A percentile compares a stretch with the other conserved stretches of the same genome.
Evolutionary conservation across 2,888 invertebrate genomes (phyloP).

Genomic region (Dryomyza anilis): DNA sequence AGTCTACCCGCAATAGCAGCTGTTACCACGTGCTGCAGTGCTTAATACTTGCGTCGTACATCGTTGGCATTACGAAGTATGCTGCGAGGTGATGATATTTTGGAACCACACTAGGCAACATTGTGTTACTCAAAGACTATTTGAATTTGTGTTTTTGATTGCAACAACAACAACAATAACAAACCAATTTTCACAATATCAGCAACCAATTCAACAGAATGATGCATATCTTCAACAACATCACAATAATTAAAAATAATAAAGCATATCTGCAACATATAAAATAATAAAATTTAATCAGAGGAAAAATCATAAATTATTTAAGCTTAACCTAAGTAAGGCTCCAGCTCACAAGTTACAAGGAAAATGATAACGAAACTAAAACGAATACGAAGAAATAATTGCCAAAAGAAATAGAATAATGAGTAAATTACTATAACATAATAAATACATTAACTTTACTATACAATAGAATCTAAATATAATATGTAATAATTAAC

Average conservation of each 20-base stretch:
- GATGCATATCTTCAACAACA: background rate
- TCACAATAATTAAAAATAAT: background rate
- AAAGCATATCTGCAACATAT: background rate
- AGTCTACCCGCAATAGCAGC: background rate
- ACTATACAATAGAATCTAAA: background rate
- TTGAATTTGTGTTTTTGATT: no score
- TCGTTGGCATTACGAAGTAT: constrained; percentile 21
- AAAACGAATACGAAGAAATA: background rate
- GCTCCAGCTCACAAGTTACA: no score
- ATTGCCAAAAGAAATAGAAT: background rate
- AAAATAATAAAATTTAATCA: background rate
- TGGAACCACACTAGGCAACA: background rate
- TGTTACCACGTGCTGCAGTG: background rate
- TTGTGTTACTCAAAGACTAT: no score
- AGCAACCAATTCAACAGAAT: background rate
- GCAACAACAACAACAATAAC: background rate
- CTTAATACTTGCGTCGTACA: constrained; percentile 5
- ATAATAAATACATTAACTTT: background rate
- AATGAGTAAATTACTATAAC: background rate
- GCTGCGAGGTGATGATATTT: constrained; percentile 37
- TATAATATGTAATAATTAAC: constrained; percentile 46
- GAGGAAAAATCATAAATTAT: background rate
- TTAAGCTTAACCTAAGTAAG: no score
- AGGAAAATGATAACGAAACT: background rate
- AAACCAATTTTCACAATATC: background rate